phyloP scores from a whole-genome alignment of 92 coral and sea anemone genomes.

The Porites rus region DNA sequence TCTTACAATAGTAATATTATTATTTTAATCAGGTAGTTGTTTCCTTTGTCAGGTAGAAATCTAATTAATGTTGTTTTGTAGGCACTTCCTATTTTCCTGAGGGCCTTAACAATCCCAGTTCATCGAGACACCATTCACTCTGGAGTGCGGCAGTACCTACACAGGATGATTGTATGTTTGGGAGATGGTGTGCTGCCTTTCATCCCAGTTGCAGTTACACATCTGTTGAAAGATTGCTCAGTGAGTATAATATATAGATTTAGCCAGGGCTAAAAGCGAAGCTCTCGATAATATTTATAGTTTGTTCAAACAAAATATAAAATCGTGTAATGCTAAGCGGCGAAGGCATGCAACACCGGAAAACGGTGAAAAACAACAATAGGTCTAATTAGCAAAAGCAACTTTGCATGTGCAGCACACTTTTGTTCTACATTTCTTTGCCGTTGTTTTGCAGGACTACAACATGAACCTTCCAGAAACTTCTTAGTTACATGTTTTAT shows the following conservation, averaged over 20 bases:
- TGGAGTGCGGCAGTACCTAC: constrained; percentile 95
- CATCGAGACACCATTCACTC: constrained; percentile 96
- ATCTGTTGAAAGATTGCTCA: constrained; percentile 86
- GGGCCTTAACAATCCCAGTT: constrained; percentile 86
- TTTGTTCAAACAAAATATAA: no score
- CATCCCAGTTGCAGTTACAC: constrained; percentile 95
- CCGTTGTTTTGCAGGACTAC: no score
- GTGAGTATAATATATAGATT: constrained; percentile 44
- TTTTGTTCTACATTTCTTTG: no score
- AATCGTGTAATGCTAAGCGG: no score
- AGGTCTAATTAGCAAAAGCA: no score
- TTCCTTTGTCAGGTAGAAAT: background rate
- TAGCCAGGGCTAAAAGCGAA: no score
- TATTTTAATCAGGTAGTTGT: background rate
- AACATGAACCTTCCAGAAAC: no score
- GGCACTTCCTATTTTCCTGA: constrained; percentile 95
- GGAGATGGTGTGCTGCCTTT: constrained; percentile 92
- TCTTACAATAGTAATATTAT: background rate
- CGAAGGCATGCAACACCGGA: no score
- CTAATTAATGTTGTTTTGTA: constrained; percentile 6
- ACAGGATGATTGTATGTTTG: constrained; percentile 95
- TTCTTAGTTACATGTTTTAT: no score
- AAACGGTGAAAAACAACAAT: no score
- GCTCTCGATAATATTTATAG: no score
- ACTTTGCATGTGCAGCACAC: no score